phyloP scores from a whole-genome alignment of 30 jellyfish, hydroid and myxozoan species.

The Clytia hemisphaerica region DNA sequence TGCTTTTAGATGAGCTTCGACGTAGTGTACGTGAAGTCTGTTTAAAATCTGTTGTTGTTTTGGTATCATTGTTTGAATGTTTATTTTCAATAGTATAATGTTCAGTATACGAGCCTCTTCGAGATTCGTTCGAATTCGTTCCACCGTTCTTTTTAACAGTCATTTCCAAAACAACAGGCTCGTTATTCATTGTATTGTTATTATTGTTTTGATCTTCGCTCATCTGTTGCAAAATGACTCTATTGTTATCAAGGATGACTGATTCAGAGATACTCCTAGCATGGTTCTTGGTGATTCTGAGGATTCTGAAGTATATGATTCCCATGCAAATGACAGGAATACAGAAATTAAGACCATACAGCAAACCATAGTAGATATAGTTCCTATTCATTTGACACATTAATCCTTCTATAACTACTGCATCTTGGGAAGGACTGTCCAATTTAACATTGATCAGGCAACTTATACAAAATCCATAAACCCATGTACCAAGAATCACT shows the following conservation, averaged over 20 bases:
- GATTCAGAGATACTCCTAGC: slow-evolving; percentile 26
- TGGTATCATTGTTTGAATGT: not conserved
- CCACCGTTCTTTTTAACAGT: no score
- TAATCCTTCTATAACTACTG: slow-evolving; percentile 2
- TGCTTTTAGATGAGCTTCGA: no score
- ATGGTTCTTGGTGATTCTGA: slow-evolving; percentile 50
- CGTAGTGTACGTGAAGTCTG: no score
- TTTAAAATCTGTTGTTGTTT: not conserved
- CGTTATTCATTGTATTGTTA: no score
- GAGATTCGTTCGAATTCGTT: no score
- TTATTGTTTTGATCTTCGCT: no score
- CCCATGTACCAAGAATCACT: slow-evolving; percentile 48
- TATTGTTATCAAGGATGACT: not conserved
- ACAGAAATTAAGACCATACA: slow-evolving; percentile 26
- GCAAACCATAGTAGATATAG: slow-evolving; percentile 6
- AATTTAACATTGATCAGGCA: slow-evolving; percentile 25
- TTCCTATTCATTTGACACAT: slow-evolving; percentile 4
- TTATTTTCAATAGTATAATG: no score
- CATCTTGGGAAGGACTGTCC: slow-evolving; percentile 18
- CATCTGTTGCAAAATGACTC: not conserved
- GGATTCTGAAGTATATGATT: slow-evolving; percentile 34
- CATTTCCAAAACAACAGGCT: no score
- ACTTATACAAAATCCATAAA: slow-evolving; percentile 37
- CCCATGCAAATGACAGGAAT: slow-evolving; percentile 62
- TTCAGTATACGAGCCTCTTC: no score